These are phyloP conservation scores for Caenorhabditis sp. DNA, from an alignment of 2,888 invertebrate genomes.

Conservation along the genomic window DNA sequence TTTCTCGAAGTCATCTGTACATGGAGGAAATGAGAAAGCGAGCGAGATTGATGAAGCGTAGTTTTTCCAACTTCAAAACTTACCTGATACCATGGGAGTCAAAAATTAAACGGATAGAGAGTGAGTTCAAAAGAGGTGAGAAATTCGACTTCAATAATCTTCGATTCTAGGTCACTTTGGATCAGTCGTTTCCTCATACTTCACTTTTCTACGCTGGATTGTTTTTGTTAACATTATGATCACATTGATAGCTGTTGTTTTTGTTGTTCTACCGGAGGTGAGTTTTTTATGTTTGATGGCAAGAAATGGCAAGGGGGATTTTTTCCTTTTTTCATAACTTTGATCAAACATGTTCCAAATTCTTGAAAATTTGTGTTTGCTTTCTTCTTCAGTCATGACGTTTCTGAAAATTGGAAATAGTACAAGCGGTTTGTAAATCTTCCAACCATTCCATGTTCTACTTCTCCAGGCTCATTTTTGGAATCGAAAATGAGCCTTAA, in stretches of 20 bases:
- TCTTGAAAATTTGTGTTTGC: too few relatives aligned
- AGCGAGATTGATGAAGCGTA: conserved; percentile 87
- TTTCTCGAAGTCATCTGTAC: conserved; percentile 83
- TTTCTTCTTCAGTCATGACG: too few relatives aligned
- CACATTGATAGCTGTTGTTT: conserved; percentile 90
- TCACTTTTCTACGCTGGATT: conserved; percentile 97
- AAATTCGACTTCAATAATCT: neutral
- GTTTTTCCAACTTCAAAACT: conserved; percentile 90
- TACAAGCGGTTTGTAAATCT: too few relatives aligned
- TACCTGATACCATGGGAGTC: conserved; percentile 95
- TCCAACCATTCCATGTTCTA: too few relatives aligned
- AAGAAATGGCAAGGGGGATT: too few relatives aligned
- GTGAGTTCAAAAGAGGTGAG: conserved; percentile 73
- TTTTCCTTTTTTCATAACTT: too few relatives aligned
- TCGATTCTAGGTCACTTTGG: conserved; percentile 91
- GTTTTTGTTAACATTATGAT: conserved; percentile 97
- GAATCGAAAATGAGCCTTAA: too few relatives aligned
- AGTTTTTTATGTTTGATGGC: conserved; percentile 4
- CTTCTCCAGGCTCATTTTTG: too few relatives aligned
- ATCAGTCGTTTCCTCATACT: conserved; percentile 97
- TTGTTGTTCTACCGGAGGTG: conserved; percentile 97
- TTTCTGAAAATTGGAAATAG: too few relatives aligned
- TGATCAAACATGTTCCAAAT: too few relatives aligned
- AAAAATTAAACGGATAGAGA: conserved; percentile 96
- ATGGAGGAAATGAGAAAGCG: conserved; percentile 82